Conservation (phyloP, 2,113 vertebrate species). For the Phodopus roborovskii region DNA sequence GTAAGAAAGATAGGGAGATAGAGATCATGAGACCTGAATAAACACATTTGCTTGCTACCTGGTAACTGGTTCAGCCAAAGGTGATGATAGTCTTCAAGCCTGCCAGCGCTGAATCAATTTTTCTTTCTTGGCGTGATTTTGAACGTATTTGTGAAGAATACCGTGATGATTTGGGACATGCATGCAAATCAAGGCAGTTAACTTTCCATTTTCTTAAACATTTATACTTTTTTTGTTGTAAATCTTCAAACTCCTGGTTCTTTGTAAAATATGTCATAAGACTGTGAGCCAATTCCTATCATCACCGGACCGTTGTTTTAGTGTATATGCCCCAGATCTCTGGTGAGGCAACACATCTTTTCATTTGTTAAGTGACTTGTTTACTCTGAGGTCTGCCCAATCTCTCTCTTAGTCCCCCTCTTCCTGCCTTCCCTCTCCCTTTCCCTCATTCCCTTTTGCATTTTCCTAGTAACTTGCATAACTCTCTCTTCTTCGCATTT, state of each 20-base stretch:
- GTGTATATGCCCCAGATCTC: not conserved
- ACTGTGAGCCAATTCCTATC: not conserved
- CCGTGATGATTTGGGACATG: not conserved
- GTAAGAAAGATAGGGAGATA: not conserved
- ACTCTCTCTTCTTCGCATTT: not conserved
- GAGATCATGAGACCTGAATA: not conserved
- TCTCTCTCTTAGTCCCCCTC: not conserved
- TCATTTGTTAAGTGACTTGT: constrained; percentile 21
- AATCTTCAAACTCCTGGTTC: not conserved
- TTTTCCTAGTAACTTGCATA: not conserved
- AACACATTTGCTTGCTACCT: not conserved
- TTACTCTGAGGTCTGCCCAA: not conserved
- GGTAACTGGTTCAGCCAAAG: not conserved
- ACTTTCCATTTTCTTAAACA: not conserved
- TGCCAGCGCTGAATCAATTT: not conserved
- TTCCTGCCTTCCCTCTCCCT: not conserved
- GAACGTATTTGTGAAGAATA: not conserved
- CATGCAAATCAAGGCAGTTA: not conserved
- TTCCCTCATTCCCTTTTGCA: not conserved
- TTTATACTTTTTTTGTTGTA: not conserved
- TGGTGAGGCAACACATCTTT: not conserved
- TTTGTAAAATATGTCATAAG: not conserved
- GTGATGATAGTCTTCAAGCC: not conserved
- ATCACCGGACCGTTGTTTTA: not conserved
- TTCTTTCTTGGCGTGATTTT: not conserved